Percentiles rank a stretch among this genome's conserved stretches.
These are phyloP conservation scores for Atrichornis clamosus DNA, from an alignment of 2,113 vertebrate genomes.

Conservation along the genomic window DNA sequence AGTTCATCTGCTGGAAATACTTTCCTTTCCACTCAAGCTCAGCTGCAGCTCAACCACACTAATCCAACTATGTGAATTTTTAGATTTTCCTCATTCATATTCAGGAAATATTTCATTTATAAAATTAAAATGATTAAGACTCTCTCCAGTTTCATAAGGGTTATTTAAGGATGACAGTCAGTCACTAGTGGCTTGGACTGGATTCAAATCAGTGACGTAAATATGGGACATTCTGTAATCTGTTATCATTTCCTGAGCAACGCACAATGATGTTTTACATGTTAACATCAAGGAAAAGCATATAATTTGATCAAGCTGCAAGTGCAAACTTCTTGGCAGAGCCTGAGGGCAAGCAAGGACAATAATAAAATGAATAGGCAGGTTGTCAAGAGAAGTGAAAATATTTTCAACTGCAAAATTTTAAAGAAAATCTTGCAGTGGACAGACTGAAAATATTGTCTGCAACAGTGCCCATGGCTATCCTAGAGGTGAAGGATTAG, in stretches of 20 bases:
- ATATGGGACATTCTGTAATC: not conserved
- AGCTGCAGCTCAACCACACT: not conserved
- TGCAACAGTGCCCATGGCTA: not conserved
- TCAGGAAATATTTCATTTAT: not conserved
- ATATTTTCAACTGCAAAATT: not conserved
- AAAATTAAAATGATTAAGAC: not conserved
- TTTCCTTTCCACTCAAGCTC: not conserved
- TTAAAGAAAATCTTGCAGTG: not conserved
- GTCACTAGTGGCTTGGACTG: not conserved
- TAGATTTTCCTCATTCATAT: not conserved
- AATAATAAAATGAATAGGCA: conserved; percentile 19
- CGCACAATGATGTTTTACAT: conserved; percentile 20
- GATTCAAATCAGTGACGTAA: conserved; percentile 16
- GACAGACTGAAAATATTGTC: not conserved
- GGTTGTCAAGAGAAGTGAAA: conserved; percentile 1
- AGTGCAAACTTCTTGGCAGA: conserved; percentile 40
- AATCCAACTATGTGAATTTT: not conserved
- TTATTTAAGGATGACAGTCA: conserved; percentile 8
- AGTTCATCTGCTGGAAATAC: conserved; percentile 1
- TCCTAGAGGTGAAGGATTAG: not conserved
- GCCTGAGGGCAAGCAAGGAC: not conserved
- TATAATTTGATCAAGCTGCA: conserved; percentile 47
- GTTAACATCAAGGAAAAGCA: conserved; percentile 35
- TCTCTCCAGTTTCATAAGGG: not conserved
- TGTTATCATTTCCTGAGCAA: not conserved